Base-by-base conservation (phyloP, 1,140 invertebrate genomes). In the Drosophila saltans region DNA sequence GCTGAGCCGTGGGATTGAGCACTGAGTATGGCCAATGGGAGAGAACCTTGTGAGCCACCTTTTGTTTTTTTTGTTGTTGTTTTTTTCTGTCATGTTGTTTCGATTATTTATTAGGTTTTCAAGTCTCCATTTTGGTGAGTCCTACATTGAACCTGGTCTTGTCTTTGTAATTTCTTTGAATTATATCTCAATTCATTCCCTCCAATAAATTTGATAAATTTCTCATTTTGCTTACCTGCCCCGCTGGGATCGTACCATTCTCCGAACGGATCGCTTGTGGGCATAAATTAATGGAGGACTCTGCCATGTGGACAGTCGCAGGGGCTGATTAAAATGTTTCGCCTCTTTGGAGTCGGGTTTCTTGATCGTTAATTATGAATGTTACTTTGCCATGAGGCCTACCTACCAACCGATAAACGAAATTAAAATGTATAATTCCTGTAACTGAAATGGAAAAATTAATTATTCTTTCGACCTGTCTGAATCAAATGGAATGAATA, bases 151-250 rank as follows among this genome's bases (percentile, higher is more conserved):
- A 52, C 45, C 45, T 69, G 52, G 58, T 66, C 45, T 52, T 52
- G 78, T 64, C 79, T 78, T 79, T 88, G 80, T 88, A 88, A 86
- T 74, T 86, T 85, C 80, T 67, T 75, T 88, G 83, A 86, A 88
- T 86, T 86, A 86, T 86, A 86, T 83, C 82, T 86, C 82, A 86
- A 86, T 86, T 88, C 83, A 83, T 77, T 71, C 72, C 79, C 83
- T 65, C 39, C 70, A 69, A 86, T 86, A 86, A 86, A 86, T 86
- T 86, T 86, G 82, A 86, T 86, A 86, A 86, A 86, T 86, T 86
- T 88, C 82, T 77, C 75, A 88, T 86, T 82, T 76, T 55, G 72
- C 67, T 77, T 86, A 88, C 82, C 82, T 86, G 83, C 65, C 65
- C 71, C 66, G 75, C 72, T 77, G 81, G 45, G 65, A 68, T 75